These are phyloP conservation scores for Acleris literana DNA, from an alignment of 2,888 invertebrate genomes.

Conservation along the genomic window DNA sequence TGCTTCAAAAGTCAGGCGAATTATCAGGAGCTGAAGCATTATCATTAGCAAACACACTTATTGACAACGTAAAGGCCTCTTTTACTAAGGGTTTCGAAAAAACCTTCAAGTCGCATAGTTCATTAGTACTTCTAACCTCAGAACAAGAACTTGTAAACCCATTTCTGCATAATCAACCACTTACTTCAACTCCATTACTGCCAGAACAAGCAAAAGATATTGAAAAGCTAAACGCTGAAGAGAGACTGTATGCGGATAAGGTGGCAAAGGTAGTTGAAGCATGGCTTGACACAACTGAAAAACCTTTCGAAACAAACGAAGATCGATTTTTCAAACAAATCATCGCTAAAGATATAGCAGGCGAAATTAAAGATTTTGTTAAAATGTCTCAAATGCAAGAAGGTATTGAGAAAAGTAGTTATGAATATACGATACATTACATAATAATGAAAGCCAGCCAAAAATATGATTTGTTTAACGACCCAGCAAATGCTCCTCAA, in stretches of 20 bases:
- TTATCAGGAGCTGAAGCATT: slow-evolving; percentile 40
- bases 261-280: slow-evolving; percentile 45
- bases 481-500: slow-evolving; percentile 43
- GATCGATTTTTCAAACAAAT: slow-evolving; percentile 52
- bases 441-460: slow-evolving; percentile 55
- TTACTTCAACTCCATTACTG: slow-evolving; percentile 50
- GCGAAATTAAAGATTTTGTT: slow-evolving; percentile 52
- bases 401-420: slow-evolving; percentile 41
- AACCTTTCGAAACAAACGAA: slow-evolving; percentile 43
- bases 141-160: slow-evolving; percentile 38
- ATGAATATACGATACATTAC: slow-evolving; percentile 44
- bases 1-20: slow-evolving; percentile 35
- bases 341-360: slow-evolving; percentile 54
- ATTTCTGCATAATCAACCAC: slow-evolving; percentile 32
- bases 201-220: slow-evolving; percentile 41
- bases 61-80: slow-evolving; percentile 18
- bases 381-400: slow-evolving; percentile 46
- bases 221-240: slow-evolving; percentile 49
- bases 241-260: slow-evolving; percentile 47
- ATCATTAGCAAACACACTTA: slow-evolving; percentile 37
- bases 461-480: slow-evolving; percentile 50
- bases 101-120: slow-evolving; percentile 38
- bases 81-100: slow-evolving; percentile 13
- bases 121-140: slow-evolving; percentile 49
- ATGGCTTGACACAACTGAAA: slow-evolving; percentile 57